phyloP scores from a whole-genome alignment of 2,888 invertebrate species.

The Epinotia nisella region DNA sequence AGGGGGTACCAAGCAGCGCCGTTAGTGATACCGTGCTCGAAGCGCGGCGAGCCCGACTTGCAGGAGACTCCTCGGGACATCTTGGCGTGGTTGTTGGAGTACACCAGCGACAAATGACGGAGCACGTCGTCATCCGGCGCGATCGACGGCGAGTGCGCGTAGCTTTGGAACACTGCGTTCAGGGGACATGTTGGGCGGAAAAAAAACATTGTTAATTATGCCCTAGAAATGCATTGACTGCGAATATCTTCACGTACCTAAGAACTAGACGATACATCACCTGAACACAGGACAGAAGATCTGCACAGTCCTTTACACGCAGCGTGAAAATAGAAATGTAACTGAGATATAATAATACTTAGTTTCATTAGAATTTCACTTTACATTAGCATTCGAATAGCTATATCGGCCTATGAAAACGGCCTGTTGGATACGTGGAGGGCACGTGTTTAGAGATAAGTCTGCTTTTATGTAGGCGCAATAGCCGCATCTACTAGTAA shows the following conservation, averaged over 20 bases:
- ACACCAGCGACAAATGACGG: slow-evolving; percentile 92
- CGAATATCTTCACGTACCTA: slow-evolving; percentile 2
- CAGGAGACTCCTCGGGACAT: slow-evolving; percentile 95
- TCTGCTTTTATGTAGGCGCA: no score
- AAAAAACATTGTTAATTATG: slow-evolving; percentile 38
- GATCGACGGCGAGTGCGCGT: slow-evolving; percentile 91
- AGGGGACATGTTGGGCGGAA: slow-evolving; percentile 83
- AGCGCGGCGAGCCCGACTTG: slow-evolving; percentile 89
- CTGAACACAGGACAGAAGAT: slow-evolving; percentile 89
- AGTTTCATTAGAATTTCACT: background rate
- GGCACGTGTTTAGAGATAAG: no score
- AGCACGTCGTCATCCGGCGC: slow-evolving; percentile 97
- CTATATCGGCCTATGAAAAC: background rate
- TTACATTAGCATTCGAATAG: background rate
- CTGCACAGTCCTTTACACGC: slow-evolving; percentile 87
- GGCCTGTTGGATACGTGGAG: no score
- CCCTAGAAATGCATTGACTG: slow-evolving; percentile 29
- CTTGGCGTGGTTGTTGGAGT: slow-evolving; percentile 94
- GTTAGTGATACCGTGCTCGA: slow-evolving; percentile 96
- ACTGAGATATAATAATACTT: background rate
- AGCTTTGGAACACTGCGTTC: slow-evolving; percentile 93
- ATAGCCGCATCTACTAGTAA: no score
- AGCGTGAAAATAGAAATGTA: slow-evolving; percentile 60
- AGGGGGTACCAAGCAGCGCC: slow-evolving; percentile 97
- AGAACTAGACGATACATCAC: slow-evolving; percentile 79